Evolutionary conservation across 2,113 vertebrate genomes (phyloP), one percentile per base, ranked within the genome.

Genomic region (Chionis minor): DNA sequence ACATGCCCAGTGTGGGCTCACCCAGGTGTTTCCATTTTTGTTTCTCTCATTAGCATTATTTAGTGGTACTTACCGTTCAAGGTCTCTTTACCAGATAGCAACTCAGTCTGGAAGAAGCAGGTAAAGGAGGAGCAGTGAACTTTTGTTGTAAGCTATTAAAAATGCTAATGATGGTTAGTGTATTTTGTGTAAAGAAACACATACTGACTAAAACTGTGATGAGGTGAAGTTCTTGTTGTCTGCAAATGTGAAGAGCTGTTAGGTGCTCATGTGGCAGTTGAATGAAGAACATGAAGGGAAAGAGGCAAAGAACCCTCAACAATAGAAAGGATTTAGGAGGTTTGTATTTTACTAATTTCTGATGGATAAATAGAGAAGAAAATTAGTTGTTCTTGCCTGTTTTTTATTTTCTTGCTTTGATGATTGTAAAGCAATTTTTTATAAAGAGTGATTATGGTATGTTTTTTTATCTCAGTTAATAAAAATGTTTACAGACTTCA

Each of bases 181-280:
- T 70, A 7, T 62, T 81, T 74, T 74, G 32, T 19, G 69, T 59
- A 21, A 44, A 15, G 30, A 5, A 32, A 13, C 2, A 0, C 1
- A 1, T 8, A 4, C 1, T 33, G 23, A 8, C 2, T 62, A 12
- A 49, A 66, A 19, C 17, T 66, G 27, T 62, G 24, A 12, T 49
- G 23, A 27, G 8, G 4, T 38, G 14, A 23, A 32, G 5, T 54
- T 61, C 6, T 22, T 70, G 12, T 2, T 4, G 33, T 20, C 51
- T 62, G 28, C 1, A 55, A 18, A 18, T 7, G 11, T 19, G 27
- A 51, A 54, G 28, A 58, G 19, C 4, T 0, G 0, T 6, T 16
- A 26, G 28, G 1, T 81, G 18, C 13, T 71, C 2, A 2, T 0
- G 0, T 17, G 11, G 32, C 8, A 8, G 23, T 9, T 81, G 14